Conservation (phyloP, 2,888 invertebrate genomes). For the Saturnia japonica region DNA sequence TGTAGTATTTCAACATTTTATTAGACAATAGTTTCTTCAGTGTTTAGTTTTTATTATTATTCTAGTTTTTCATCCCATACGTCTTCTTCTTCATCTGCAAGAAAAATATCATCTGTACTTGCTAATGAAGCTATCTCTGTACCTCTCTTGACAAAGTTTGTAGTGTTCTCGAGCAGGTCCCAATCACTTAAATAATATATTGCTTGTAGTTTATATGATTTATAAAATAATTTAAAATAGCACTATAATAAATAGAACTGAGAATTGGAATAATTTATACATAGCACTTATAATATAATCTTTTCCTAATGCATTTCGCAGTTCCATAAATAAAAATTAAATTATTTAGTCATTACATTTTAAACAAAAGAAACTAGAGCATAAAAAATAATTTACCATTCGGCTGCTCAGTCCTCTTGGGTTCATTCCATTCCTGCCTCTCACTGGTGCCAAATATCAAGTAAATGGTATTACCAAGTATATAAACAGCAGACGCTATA, state of each 20-base stretch:
- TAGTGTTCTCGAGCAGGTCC: background rate
- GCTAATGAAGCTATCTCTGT: background rate
- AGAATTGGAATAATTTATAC: background rate
- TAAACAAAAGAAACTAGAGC: background rate
- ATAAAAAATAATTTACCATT: background rate
- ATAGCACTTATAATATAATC: background rate
- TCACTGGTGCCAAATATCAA: conserved; percentile 84
- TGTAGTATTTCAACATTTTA: background rate
- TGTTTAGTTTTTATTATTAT: no score
- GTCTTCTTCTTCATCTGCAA: background rate
- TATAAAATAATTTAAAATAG: background rate
- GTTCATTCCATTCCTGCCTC: conserved; percentile 86
- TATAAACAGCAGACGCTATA: conserved; percentile 84
- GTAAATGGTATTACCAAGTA: conserved; percentile 84
- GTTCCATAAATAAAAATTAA: no score
- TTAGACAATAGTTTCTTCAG: no score
- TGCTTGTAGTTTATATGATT: background rate
- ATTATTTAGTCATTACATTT: background rate
- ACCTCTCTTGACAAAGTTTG: background rate
- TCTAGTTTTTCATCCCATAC: conserved; percentile 1
- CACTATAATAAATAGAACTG: background rate
- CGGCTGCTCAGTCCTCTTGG: conserved; percentile 27
- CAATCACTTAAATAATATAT: no score
- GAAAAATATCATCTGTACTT: background rate
- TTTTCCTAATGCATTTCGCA: no score